Evolutionary conservation across 2,797 vertebrate species (phyloP).

Genomic region (Syngnathus acus): DNA sequence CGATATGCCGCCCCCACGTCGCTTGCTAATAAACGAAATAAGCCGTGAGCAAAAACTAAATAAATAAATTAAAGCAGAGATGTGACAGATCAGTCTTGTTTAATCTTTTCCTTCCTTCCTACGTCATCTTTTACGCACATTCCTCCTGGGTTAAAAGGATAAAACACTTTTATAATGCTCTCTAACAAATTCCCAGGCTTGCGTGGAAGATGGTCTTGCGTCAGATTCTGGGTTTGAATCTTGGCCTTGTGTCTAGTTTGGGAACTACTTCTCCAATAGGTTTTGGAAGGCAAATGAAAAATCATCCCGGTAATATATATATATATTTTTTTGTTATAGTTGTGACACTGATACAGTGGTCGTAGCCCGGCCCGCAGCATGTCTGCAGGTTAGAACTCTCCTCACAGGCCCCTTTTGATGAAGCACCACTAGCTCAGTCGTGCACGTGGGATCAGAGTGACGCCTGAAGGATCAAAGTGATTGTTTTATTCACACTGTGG

Average conservation of each 20-base stretch:
- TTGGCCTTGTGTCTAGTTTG: no score
- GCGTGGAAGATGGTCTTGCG: no score
- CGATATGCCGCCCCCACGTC: slow-evolving; percentile 37
- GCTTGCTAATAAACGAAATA: slow-evolving; percentile 43
- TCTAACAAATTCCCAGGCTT: neutral
- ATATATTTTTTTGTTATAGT: no score
- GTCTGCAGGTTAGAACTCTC: neutral
- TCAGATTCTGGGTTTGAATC: neutral
- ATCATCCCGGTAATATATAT: no score
- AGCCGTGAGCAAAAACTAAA: slow-evolving; percentile 40
- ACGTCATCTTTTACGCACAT: slow-evolving; percentile 7
- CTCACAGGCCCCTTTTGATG: neutral
- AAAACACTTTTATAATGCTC: neutral
- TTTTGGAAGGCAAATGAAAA: no score
- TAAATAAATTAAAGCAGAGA: slow-evolving; percentile 5
- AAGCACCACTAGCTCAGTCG: neutral
- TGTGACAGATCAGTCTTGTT: slow-evolving; percentile 30
- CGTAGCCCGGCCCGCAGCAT: neutral
- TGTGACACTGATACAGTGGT: neutral
- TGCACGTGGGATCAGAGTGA: slow-evolving; percentile 1
- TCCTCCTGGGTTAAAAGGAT: neutral
- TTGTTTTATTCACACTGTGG: slow-evolving; percentile 3
- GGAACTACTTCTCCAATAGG: no score
- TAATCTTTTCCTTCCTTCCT: slow-evolving; percentile 13
- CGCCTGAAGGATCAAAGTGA: slow-evolving; percentile 6